A percentile compares a stretch with the other conserved stretches of the same genome.
phyloP scores from a whole-genome alignment of 2,888 invertebrate species.

The Microdon myrmicae region DNA sequence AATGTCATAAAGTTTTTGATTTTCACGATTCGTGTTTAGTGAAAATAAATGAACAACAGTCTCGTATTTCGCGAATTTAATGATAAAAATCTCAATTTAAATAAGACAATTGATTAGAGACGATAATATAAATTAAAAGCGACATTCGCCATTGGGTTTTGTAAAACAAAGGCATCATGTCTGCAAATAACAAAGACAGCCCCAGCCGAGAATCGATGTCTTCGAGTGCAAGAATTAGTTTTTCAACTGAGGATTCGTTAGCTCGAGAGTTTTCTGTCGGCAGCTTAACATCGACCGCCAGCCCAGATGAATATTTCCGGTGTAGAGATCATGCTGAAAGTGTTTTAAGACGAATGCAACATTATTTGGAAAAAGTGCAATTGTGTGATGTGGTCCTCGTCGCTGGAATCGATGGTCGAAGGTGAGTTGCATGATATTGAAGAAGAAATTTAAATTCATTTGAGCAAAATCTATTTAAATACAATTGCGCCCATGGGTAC shows the following conservation, averaged over 20 bases:
- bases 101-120: slow-evolving; percentile 1
- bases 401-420: slow-evolving; percentile 76
- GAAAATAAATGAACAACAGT: no score
- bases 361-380: slow-evolving; percentile 82
- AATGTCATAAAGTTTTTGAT: no score
- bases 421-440: no score
- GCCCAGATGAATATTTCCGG: slow-evolving; percentile 82
- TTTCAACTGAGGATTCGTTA: slow-evolving; percentile 67
- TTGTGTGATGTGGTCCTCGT: slow-evolving; percentile 89
- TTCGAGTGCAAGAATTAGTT: slow-evolving; percentile 63
- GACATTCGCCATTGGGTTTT: no score
- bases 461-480: no score
- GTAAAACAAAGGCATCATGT: slow-evolving; percentile 23
- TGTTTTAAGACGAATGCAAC: slow-evolving; percentile 83
- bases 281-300: slow-evolving; percentile 74
- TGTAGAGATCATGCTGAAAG: slow-evolving; percentile 83
- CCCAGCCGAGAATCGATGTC: slow-evolving; percentile 66
- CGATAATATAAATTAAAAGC: slow-evolving; percentile 19
- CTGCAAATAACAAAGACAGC: slow-evolving; percentile 63
- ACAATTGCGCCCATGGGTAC: no score
- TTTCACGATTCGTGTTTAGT: no score
- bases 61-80: no score
- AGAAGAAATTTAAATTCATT: neutral
- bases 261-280: slow-evolving; percentile 76
- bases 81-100: no score